Evolutionary conservation across 1,140 invertebrate genomes (phyloP), one percentile per base, ranked within the genome.

Genomic region (Coptotermes formosanus): DNA sequence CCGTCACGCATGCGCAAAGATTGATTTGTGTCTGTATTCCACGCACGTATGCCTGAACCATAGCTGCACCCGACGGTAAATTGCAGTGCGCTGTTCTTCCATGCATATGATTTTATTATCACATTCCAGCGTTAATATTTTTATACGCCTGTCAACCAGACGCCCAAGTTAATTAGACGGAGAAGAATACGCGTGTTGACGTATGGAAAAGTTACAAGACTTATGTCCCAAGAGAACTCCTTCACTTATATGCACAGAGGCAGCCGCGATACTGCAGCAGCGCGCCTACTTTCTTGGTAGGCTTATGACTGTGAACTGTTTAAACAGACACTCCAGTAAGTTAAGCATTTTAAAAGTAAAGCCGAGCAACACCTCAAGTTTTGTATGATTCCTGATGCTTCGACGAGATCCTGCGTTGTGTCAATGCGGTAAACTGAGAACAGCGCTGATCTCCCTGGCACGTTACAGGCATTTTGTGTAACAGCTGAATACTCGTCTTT

Each of bases 111-210:
- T 75, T 75, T 30, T 75, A 75, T 75, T 75, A 75, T 75, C 64
- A 75, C 64, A 1, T 75, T n/a, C 25, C 19, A 75, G 64, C 64
- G 6, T 30, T 7, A 25, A 75, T 6, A 75, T 25, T 75, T 75
- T 75, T n/a, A 75, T 75, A n/a, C n/a, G n/a, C 25, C 64, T 75
- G 64, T 75, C 64, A 75, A 75, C 64, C 64, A n/a, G 64, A 75
- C 25, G n/a, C 25, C 64, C 25, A 69, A 69, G 64, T 69, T 69
- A 69, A 69, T 25, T n/a, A 69, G 64, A 69, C 25, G 64, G 25
- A 75, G 64, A 30, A 75, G n/a, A 75, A 75, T 75, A 3, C 64
- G 64, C n/a, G 64, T 75, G 25, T 75, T 75, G 30, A 75, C 14
- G 64, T 75, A 75, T 69, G 64, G 12, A 69, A 69, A 69, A 25